These are phyloP conservation scores for Lycocerus yunnanus DNA, from an alignment of 2,888 invertebrate genomes.

Conservation along the genomic window DNA sequence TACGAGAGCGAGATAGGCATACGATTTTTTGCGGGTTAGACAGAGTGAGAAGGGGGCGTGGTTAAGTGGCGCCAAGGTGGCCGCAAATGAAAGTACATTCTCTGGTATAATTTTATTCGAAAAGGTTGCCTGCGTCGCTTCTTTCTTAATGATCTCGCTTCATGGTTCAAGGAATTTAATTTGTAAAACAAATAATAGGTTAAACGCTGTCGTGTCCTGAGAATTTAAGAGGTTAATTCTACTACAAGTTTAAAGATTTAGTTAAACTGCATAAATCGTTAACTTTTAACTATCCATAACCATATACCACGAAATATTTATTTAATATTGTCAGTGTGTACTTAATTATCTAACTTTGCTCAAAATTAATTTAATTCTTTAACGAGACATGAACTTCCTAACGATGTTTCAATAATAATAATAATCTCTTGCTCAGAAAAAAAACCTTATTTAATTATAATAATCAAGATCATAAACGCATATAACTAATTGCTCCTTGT, in stretches of 20 bases:
- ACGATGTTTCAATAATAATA: not conserved
- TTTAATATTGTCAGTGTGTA: not conserved
- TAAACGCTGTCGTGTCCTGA: slow-evolving; percentile 28
- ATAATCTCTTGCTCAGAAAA: not conserved
- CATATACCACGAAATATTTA: not conserved
- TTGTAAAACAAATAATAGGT: slow-evolving; percentile 43
- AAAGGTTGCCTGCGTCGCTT: slow-evolving; percentile 38
- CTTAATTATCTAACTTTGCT: not conserved
- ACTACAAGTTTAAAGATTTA: slow-evolving; percentile 4
- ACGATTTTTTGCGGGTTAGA: slow-evolving; percentile 29
- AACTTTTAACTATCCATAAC: not conserved
- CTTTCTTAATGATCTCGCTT: slow-evolving; percentile 39
- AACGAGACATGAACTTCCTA: not conserved
- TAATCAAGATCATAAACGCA: not conserved
- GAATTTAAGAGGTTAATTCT: slow-evolving; percentile 26
- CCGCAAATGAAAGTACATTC: slow-evolving; percentile 38
- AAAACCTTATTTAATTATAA: not conserved
- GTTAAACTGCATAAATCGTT: slow-evolving; percentile 1
- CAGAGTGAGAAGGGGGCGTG: slow-evolving; percentile 45
- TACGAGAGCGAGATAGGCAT: slow-evolving; percentile 18
- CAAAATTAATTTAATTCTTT: not conserved
- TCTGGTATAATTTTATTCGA: slow-evolving; percentile 43
- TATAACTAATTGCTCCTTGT: not conserved
- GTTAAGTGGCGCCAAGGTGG: slow-evolving; percentile 48
- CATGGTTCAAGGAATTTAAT: slow-evolving; percentile 42